Base-by-base conservation (phyloP, 2,888 invertebrate genomes). In the Catocala nupta region DNA sequence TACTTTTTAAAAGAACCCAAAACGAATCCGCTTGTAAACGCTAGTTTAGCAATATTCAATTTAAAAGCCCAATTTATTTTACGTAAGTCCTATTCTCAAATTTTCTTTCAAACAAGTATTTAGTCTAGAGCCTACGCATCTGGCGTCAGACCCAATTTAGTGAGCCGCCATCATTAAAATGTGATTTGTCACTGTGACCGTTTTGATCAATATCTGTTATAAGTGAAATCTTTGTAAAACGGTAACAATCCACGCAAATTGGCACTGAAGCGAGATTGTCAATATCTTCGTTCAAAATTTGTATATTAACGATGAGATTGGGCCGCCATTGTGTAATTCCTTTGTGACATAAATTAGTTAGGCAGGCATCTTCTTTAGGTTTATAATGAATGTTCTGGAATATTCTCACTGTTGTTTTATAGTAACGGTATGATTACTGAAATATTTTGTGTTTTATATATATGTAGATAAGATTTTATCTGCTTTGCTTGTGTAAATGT, bases 211-310 rank as follows among this genome's bases (percentile, higher is more conserved):
- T 64, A 59, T 58, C 44, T 12, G 44, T 48, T 25, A 57, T 43
- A 54, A 58, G 36, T 47, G 36, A 50, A 53, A 48, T 50, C 39
- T 57, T 56, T 53, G 43, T 47, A 50, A 53, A 68, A 55, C 39
- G 51, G 48, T 75, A 62, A 66, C 78, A 75, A 78, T 75, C 58
- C 57, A 67, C 52, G n/a, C 48, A 75, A 72, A 75, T 72, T 75
- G 59, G 54, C 25, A 65, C 54, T 55, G 57, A 60, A 71, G 57
- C 13, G 52, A 65, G 60, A 63, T 75, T 71, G 54, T 54, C 63
- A 63, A 72, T 67, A 65, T 71, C 71, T 68, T 65, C 39, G 25
- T 34, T 49, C 25, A 56, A 55, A 63, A 74, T 71, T 78, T 52
- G 51, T 63, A 53, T 67, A 69, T 67, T 60, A 59, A 51, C 49